Evolutionary conservation across 2,113 vertebrate species (phyloP).

Genomic region (Laterallus jamaicensis): DNA sequence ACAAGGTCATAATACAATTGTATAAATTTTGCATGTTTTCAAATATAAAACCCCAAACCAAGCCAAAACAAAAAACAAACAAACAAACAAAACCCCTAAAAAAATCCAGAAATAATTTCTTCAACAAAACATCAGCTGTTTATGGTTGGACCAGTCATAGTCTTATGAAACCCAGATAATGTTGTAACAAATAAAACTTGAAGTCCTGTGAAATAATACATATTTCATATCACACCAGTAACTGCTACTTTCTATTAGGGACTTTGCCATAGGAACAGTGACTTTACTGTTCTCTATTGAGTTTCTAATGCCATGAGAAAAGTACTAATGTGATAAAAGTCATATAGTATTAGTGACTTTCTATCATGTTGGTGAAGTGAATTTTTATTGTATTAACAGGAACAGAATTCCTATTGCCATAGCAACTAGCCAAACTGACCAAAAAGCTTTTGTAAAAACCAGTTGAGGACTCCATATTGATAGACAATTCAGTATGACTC

Average conservation of each 20-base stretch:
- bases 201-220: conserved; percentile 23
- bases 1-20: background rate
- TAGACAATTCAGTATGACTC: background rate
- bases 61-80: background rate
- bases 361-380: conserved; percentile 66
- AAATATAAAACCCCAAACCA: background rate
- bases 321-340: conserved; percentile 72
- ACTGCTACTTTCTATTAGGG: conserved; percentile 61
- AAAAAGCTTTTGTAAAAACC: conserved; percentile 36
- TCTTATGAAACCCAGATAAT: background rate
- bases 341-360: conserved; percentile 66
- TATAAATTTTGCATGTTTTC: background rate
- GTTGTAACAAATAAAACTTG: conserved; percentile 29
- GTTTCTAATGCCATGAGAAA: conserved; percentile 67
- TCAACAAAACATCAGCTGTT: background rate
- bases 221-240: conserved; percentile 48
- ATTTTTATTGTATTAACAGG: conserved; percentile 72
- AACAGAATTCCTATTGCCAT: conserved; percentile 46
- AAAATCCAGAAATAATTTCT: background rate
- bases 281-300: conserved; percentile 61
- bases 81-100: background rate
- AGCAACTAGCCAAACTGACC: conserved; percentile 52
- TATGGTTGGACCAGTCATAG: background rate
- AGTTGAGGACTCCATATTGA: background rate
- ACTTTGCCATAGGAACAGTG: conserved; percentile 51